Base-by-base conservation (phyloP, 2,113 vertebrate species). In the Serinus canaria region DNA sequence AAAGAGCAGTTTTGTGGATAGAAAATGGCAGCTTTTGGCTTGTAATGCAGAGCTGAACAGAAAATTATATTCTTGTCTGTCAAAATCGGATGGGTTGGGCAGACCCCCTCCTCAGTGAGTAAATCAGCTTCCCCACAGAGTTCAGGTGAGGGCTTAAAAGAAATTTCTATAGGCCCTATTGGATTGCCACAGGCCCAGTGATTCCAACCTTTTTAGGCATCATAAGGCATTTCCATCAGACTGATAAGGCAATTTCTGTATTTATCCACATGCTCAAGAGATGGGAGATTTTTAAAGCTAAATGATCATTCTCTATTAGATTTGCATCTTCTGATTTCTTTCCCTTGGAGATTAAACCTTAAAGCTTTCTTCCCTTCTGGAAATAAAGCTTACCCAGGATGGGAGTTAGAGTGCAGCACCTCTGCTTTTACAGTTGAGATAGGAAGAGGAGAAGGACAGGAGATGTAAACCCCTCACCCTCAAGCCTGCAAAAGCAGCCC, bases 1-100 rank as follows among this genome's bases (percentile, higher is more conserved):
- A 80, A 90, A 94, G 20, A 77, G 72, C n/a, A 66, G 64, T 44
- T 93, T 80, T 69, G 63, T 4, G 41, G 39, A 49, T 7, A 78
- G 52, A 91, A 90, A 94, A 91, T 17, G 93, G 83, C 37, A 76
- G 67, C 70, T 95, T 94, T 77, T 49, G 76, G 33, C 33, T 74
- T 55, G 50, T 44, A 66, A 86, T 10, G 15, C 44, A 70, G 56
- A 73, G 33, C 55, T 93, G 55, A 77, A 67, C 35, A 86, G 92
- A 81, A 90, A 95, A 92, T 86, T 13, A 41, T 20, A 67, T 63
- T 85, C 59, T 39, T 28, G 13, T 16, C 43, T 44, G 47, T 56
- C 28, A 27, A 55, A 79, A 82, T 35, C 0, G 0, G n/a, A 59
- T 7, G n/a, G 44, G 62, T 53, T 22, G 46, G 72, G 46, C 72